Evolutionary conservation across 2,888 invertebrate genomes (phyloP), one percentile per base, ranked within the genome.

Genomic region (Thereva unica): DNA sequence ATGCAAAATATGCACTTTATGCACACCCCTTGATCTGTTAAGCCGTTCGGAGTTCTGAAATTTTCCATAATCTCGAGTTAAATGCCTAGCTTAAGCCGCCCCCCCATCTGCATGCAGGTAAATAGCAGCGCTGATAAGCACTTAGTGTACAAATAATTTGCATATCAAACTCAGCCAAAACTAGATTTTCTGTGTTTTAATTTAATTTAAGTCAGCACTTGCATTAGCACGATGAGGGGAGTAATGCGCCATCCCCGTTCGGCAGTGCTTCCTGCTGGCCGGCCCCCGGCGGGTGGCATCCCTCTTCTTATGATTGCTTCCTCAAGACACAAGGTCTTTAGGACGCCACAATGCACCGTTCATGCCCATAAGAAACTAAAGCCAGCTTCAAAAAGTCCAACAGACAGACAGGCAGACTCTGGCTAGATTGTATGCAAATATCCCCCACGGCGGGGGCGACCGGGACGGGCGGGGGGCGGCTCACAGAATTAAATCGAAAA

Each of bases 101-200:
- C 23, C 23, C 23, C 1, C 23, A 23, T 23, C 23, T 23, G 23
- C 23, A 23, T 23, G 23, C 23, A 64, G 45, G 52, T 38, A 41
- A 52, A 44, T n/a, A 37, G 52, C 41, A 10, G 7, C 40, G 23
- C 42, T 49, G 50, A 50, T 34, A 63, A 63, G 50, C 34, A 55
- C 63, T 56, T 55, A 63, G 67, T 54, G 37, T 8, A 38, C 67
- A 57, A 67, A 64, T 57, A 55, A 67, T 64, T 64, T 64, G 54
- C 64, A 67, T 67, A 64, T 57, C 54, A 64, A 67, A 64, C 64
- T 57, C 38, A 41, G 40, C 41, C 64, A 57, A 53, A 52, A 44
- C 64, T 55, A 47, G 45, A 41, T 54, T 67, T 47, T 49, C 41
- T 57, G 37, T 66, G 49, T 66, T 50, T 64, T 41, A 64, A 64